Evolutionary conservation across 64 coral and sea anemone genomes (phyloP), one percentile per base, ranked within the genome.

Genomic region (Montipora cactus): DNA sequence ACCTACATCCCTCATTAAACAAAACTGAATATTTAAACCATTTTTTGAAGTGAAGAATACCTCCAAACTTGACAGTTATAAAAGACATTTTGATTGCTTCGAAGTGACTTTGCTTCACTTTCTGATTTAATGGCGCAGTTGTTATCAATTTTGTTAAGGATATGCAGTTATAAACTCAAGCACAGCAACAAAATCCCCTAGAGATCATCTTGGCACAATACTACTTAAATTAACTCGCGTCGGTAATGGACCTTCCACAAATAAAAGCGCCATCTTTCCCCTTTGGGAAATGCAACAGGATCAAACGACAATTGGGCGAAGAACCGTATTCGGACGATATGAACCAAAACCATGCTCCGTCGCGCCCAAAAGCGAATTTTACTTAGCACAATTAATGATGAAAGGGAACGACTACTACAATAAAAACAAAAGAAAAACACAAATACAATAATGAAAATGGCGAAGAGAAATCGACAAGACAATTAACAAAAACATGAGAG

Each of bases 11-110:
- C 61, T 11, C 9, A 64, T 64, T 15, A 18, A 64, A 64, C 13
- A 12, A 16, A 64, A 64, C 52, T 64, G 14, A 64, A 11, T 4
- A 64, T 12, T 20, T 7, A n/a, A 15, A 7, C 19, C 59, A 11
- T 4, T 10, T 19, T 47, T 1, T 13, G 19, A 8, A 23, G 3
- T 70, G 67, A 0, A 23, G 90, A 72, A 22, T 67, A 95, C 93
- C 93, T n/a, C 93, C 93, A 90, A 95, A 95, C 45, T 95, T 95
- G 23, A 95, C 93, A 19, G 93, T 95, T 48, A 95, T 95, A 13
- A 95, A 95, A 5, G 80, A 89, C 93, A 95, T 95, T 4, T 47
- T 19, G 53, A 57, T 57, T 57, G 7, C 53, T 57, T 11, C 53
- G 11, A 57, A 1, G 53, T 57, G 14, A 7, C 14, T 10, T 69